Percentiles rank a stretch among this genome's conserved stretches.
These are phyloP conservation scores for Natator depressus DNA, from an alignment of 2,113 vertebrate species.

Conservation along the genomic window DNA sequence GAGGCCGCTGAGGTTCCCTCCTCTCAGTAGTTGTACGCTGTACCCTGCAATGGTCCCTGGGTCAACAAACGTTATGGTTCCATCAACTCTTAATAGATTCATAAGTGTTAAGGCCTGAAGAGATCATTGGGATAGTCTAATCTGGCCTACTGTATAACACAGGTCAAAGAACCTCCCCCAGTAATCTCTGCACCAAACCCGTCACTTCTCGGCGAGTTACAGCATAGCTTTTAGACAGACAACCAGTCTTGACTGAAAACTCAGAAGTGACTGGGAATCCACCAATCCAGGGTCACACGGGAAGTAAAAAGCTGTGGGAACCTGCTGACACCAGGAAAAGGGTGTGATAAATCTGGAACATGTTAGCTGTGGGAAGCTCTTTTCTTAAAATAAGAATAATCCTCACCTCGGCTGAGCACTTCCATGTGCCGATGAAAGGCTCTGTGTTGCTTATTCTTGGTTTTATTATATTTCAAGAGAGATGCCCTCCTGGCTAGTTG, in stretches of 20 bases:
- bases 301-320: background rate
- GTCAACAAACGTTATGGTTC: background rate
- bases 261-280: background rate
- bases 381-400: background rate
- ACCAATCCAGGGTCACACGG: background rate
- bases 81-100: background rate
- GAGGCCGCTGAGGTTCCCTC: background rate
- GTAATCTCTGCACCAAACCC: rapidly evolving
- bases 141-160: background rate
- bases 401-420: background rate
- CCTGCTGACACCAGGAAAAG: background rate
- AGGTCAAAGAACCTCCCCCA: background rate
- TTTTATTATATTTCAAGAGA: background rate
- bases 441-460: background rate
- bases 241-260: background rate
- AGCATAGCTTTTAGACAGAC: background rate
- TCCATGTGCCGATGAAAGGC: rapidly evolving
- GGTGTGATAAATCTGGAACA: background rate
- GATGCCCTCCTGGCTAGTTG: background rate
- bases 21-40: background rate
- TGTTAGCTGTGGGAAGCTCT: background rate
- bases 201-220: background rate
- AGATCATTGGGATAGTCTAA: background rate
- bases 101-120: background rate
- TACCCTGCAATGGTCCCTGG: background rate